Evolutionary conservation across 92 coral and sea anemone species (phyloP), one percentile per base, ranked within the genome.

Genomic region (Porites lobata): DNA sequence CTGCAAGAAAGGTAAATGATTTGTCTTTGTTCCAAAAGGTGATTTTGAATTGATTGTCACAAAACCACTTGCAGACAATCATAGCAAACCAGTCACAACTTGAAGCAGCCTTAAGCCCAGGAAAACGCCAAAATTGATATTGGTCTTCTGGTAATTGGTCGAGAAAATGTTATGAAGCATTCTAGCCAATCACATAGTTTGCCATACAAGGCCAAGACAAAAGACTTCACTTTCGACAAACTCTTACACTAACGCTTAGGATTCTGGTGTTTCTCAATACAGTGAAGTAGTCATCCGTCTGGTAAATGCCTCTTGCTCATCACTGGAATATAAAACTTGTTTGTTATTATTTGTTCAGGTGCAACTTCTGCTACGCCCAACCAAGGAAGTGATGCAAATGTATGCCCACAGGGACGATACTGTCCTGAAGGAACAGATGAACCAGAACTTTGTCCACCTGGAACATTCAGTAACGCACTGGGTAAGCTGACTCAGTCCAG

Each of bases 311-410:
- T 29, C 59, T 65, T 72, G 14, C 47, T 72, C 6, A 13, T 6
- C 47, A 38, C 51, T 63, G 54, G 2, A 7, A 56, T 9, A 10
- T 56, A 56, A 8, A 56, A 56, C 13, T 56, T 56, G 14, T 54
- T 54, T 54, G 15, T 56, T 56, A 56, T 82, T 59, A 15, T 78
- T 61, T 64, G 6, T 67, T 20, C 69, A 97, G 99, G 99, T 43
- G 98, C 99, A 11, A 94, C 53, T 65, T 92, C 90, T 62, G 96
- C 99, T 65, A 95, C 99, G 18, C 99, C 99, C 2, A 77, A 83
- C 53, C 96, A 97, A 77, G 98, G 98, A 61, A 68, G 0, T 69
- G 95, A 90, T 71, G 99, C 99, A 38, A 85, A 94, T 80, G 77
- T 81, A 47, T 97, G 99, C 63, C 93, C 94, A 9, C 91, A 85